phyloP scores from a whole-genome alignment of 35 echinoderm and acorn worm genomes.

The Ptychodera flava region DNA sequence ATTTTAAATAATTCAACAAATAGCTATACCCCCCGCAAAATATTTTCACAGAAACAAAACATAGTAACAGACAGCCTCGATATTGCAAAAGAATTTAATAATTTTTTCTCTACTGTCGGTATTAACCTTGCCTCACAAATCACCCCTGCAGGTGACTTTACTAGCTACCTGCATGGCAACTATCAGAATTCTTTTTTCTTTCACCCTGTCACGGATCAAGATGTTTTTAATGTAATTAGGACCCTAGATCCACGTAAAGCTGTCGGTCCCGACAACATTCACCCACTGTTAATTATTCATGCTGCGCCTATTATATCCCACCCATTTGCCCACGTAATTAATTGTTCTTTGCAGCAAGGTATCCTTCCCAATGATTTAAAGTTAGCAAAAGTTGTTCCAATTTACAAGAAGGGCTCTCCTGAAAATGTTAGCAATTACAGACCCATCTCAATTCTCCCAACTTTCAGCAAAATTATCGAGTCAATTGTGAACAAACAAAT shows the following conservation, averaged over 20 bases:
- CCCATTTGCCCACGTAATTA: slow-evolving; percentile 19
- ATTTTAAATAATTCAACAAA: too few species aligned
- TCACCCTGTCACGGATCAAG: slow-evolving; percentile 5
- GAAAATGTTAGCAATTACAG: slow-evolving; percentile 28
- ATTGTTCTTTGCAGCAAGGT: slow-evolving; percentile 15
- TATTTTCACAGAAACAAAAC: too few species aligned
- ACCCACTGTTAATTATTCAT: slow-evolving; percentile 14
- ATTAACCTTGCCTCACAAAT: not conserved
- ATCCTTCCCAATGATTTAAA: slow-evolving; percentile 30
- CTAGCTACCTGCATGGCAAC: not conserved
- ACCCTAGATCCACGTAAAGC: not conserved
- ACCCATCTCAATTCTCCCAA: slow-evolving; percentile 27
- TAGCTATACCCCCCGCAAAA: too few species aligned
- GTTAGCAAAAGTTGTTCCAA: slow-evolving; percentile 29
- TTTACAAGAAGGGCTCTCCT: slow-evolving; percentile 21
- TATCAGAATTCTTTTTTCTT: slow-evolving; percentile 8
- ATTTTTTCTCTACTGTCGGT: slow-evolving; percentile 10
- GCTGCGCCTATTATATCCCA: not conserved
- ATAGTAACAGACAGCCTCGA: not conserved
- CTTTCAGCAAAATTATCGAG: slow-evolving; percentile 3
- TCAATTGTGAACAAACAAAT: too few species aligned
- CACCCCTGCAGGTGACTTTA: not conserved
- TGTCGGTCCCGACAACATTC: slow-evolving; percentile 18
- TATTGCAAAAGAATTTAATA: slow-evolving; percentile 16
- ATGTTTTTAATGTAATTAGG: slow-evolving; percentile 14